Base-by-base conservation (phyloP, 2,797 vertebrate species). In the Somateria mollissima region DNA sequence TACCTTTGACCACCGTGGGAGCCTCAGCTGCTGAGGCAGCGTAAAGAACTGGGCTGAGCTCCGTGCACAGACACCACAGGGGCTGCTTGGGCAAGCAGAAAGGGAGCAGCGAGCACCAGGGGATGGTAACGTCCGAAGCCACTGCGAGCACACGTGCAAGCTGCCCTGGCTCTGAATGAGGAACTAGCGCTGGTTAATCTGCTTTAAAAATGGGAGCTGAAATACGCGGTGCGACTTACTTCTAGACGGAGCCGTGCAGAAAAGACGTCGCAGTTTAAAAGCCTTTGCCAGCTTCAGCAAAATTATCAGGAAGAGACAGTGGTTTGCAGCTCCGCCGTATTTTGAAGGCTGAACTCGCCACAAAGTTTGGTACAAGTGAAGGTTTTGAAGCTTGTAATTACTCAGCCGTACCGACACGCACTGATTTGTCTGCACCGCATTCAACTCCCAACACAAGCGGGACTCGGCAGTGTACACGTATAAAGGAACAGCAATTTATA, bases 141-240 rank as follows among this genome's bases (percentile, higher is more conserved):
- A 12, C 4, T 2, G 0, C 1, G 7, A 32, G 36, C 12, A 7
- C 6, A 20, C 0, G 1, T 25, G 37, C 56, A 79, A 82, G 75
- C 56, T 58, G 67, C 14, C 56, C 45, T 8, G 22, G 57, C 41
- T 45, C 14, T 20, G 21, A 94, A 56, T 12, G 41, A 37, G 72
- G 28, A 86, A 61, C n/a, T 21, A 5, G 6, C 9, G 4, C 30
- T 10, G 5, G 34, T 56, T 30, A 41, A 61, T 84, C 1, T 28
- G 30, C 57, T 69, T 32, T 21, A 19, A 41, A 67, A 87, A 28
- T 1, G 11, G 2, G 8, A 83, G 45, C 67, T 43, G 41, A 61
- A 92, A 71, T 0, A 1, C 3, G 16, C 17, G 7, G 10, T 3
- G 43, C 56, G 56, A 11, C 24, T 81, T 58, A 41, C 27, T 74